These are phyloP conservation scores for Uropsilus gracilis DNA, from an alignment of 2,113 vertebrate genomes.

Conservation along the genomic window DNA sequence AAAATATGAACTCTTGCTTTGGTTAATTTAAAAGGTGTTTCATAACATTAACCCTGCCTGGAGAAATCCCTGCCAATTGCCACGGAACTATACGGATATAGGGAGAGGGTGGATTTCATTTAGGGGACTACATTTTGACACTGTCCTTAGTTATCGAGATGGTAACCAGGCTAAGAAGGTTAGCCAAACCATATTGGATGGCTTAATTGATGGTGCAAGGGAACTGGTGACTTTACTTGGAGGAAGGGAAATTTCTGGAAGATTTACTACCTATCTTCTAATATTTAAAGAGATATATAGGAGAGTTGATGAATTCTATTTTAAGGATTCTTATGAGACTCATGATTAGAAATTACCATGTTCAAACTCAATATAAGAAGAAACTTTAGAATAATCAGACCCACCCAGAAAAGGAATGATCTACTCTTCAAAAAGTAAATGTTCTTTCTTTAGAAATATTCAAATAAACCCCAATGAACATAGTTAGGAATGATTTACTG, in stretches of 20 bases:
- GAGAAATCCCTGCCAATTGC: constrained; percentile 18
- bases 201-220: background rate
- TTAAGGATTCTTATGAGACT: background rate
- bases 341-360: background rate
- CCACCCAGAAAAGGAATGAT: background rate
- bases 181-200: background rate
- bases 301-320: background rate
- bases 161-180: constrained; percentile 12
- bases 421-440: background rate
- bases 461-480: background rate
- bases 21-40: constrained; percentile 80
- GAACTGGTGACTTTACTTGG: constrained; percentile 25
- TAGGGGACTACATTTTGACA: constrained; percentile 36
- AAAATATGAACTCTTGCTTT: constrained; percentile 73
- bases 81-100: background rate
- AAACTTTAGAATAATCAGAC: background rate
- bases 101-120: constrained; percentile 29
- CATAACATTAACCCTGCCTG: constrained; percentile 74
- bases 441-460: background rate
- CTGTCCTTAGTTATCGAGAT: constrained; percentile 18
- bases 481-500: background rate
- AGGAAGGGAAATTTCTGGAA: constrained; percentile 41
- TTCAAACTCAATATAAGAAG: background rate
- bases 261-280: constrained; percentile 33
- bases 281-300: background rate